These are phyloP conservation scores for Cantharis flavilabris DNA, from an alignment of 2,888 invertebrate genomes.

Conservation along the genomic window DNA sequence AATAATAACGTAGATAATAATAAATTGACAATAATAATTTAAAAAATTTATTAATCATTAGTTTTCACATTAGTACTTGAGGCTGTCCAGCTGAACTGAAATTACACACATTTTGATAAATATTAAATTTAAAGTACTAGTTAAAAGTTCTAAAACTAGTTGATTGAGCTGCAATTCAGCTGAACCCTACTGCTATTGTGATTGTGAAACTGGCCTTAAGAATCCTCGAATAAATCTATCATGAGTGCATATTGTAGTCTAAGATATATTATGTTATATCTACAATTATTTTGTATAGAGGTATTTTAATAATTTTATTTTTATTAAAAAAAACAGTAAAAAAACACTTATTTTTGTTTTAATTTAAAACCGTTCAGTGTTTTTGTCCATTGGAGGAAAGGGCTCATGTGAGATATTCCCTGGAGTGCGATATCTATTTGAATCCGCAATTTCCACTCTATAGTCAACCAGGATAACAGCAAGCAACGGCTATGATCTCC, in stretches of 20 bases:
- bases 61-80: no score
- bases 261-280: background rate
- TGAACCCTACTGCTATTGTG: no score
- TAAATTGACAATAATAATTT: background rate
- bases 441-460: background rate
- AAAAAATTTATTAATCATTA: background rate
- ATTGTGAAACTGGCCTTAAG: no score
- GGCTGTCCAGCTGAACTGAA: no score
- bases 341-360: no score
- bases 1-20: background rate
- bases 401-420: background rate
- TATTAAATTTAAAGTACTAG: no score
- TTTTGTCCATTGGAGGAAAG: background rate
- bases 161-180: no score
- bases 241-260: background rate
- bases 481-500: background rate
- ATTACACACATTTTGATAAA: no score
- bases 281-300: background rate
- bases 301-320: background rate
- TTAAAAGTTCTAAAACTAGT: no score
- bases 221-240: background rate
- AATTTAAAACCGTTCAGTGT: background rate
- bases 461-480: background rate
- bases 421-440: no score
- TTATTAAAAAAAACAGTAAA: background rate